phyloP scores from a whole-genome alignment of 1,140 invertebrate genomes.

The Bombus waltoni region DNA sequence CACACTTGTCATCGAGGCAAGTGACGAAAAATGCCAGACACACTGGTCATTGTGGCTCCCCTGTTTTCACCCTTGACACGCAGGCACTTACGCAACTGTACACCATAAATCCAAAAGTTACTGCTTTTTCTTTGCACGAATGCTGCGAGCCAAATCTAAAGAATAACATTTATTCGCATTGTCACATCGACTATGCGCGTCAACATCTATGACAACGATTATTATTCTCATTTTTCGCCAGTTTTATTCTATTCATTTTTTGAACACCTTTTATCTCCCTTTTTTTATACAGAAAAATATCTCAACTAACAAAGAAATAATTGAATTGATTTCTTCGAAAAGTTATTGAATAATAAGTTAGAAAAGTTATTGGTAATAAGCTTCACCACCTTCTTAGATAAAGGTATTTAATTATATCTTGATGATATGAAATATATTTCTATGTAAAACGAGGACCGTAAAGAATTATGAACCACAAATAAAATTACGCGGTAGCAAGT shows the following conservation, averaged over 20 bases:
- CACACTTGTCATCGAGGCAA: not conserved
- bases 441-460: too few relatives aligned
- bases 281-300: not conserved
- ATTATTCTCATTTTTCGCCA: not conserved
- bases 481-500: not conserved
- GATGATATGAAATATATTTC: too few relatives aligned
- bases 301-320: not conserved
- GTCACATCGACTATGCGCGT: not conserved
- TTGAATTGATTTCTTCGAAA: not conserved
- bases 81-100: not conserved
- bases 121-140: not conserved
- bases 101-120: constrained; percentile 10
- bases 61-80: not conserved
- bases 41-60: not conserved
- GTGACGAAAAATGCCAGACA: not conserved
- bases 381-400: too few relatives aligned
- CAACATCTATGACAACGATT: not conserved
- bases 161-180: not conserved
- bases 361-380: too few relatives aligned
- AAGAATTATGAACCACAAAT: too few relatives aligned
- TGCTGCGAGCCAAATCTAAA: too few relatives aligned
- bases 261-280: not conserved
- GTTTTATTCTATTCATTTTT: too few relatives aligned
- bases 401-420: too few relatives aligned
- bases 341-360: not conserved